Percentiles rank a stretch among this genome's conserved stretches.
Evolutionary conservation across 92 coral and sea anemone species (phyloP).

Genomic region (Parazoanthus atlanticus): DNA sequence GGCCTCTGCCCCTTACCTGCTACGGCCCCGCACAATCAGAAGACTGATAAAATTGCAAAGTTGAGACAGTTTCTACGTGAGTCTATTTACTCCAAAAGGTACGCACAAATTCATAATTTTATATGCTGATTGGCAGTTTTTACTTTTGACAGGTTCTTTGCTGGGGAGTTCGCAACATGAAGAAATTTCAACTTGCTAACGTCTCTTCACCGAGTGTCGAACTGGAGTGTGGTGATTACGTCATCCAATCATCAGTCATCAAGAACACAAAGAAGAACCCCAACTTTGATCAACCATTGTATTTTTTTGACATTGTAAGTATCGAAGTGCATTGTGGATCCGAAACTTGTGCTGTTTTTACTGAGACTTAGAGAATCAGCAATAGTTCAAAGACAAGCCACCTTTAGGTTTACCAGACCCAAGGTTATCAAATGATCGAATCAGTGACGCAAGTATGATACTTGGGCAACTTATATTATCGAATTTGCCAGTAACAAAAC

Average conservation of each 20-base stretch:
- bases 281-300: constrained; percentile 90
- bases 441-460: too few relatives aligned
- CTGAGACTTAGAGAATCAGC: too few relatives aligned
- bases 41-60: background rate
- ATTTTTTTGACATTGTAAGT: constrained; percentile 92
- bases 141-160: constrained; percentile 72
- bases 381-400: too few relatives aligned
- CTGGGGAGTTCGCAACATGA: constrained; percentile 98
- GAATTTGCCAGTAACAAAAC: too few relatives aligned
- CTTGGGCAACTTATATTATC: too few relatives aligned
- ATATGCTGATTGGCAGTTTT: background rate
- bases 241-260: constrained; percentile 73
- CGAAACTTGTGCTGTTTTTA: too few relatives aligned
- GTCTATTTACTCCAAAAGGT: too few relatives aligned
- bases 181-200: constrained; percentile 83
- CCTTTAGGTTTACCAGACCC: too few relatives aligned
- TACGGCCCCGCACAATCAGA: background rate
- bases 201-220: constrained; percentile 93
- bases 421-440: too few relatives aligned
- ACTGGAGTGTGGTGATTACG: constrained; percentile 94
- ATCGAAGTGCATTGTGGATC: background rate
- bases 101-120: background rate
- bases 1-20: too few relatives aligned
- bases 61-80: too few relatives aligned
- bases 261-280: constrained; percentile 93